Conservation (phyloP, 2,113 vertebrate genomes). For the Oplegnathus fasciatus region DNA sequence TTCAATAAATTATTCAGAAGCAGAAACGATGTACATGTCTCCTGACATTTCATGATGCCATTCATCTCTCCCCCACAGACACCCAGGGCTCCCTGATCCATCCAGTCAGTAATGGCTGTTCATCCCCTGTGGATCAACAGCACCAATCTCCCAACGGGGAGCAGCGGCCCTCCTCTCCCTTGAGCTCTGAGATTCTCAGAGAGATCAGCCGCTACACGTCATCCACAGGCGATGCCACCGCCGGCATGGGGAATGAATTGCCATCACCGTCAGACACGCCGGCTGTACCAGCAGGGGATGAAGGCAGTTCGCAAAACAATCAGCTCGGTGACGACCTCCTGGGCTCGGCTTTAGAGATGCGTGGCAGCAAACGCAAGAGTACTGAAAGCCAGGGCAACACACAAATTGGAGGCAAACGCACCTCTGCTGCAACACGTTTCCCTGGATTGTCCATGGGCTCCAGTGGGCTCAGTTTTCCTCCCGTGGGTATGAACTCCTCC, state of each 20-base stretch:
- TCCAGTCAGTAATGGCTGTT: conserved; percentile 90
- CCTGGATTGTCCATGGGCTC: conserved; percentile 88
- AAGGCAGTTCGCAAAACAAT: conserved; percentile 72
- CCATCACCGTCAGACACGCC: conserved; percentile 59
- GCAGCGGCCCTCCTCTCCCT: conserved; percentile 88
- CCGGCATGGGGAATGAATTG: conserved; percentile 75
- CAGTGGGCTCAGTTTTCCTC: conserved; percentile 89
- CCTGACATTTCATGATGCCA: neutral
- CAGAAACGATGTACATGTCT: neutral
- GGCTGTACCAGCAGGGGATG: conserved; percentile 46
- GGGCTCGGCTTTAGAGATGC: conserved; percentile 86
- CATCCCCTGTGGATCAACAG: conserved; percentile 86
- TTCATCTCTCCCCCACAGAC: conserved; percentile 79
- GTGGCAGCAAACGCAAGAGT: conserved; percentile 90
- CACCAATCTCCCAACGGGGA: conserved; percentile 86
- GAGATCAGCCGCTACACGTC: conserved; percentile 93
- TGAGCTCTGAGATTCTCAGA: conserved; percentile 92
- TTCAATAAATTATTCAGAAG: conserved; percentile 12
- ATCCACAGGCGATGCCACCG: conserved; percentile 81
- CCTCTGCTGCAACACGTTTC: conserved; percentile 84
- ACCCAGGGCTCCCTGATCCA: conserved; percentile 82
- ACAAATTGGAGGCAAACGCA: conserved; percentile 86
- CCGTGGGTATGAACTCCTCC: conserved; percentile 92
- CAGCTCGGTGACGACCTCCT: conserved; percentile 75
- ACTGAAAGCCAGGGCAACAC: conserved; percentile 86